Evolutionary conservation across 2,797 vertebrate species (phyloP).

Genomic region (Enteromius afrohamiltoni): DNA sequence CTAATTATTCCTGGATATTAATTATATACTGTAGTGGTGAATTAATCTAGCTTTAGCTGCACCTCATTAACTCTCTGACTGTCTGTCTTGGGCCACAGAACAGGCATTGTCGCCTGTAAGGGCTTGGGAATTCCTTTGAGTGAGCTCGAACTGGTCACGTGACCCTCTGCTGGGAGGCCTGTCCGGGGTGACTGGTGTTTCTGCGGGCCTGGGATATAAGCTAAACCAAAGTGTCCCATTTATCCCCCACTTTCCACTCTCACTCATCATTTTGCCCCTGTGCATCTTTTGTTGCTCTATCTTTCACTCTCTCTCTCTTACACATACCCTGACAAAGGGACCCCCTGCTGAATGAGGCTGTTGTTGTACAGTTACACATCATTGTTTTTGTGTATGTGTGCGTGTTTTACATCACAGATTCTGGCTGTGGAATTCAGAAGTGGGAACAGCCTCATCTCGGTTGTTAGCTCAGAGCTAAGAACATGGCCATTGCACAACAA

Average conservation of each 20-base stretch:
- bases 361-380: conserved; percentile 54
- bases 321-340: conserved; percentile 27
- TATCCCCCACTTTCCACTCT: conserved; percentile 11
- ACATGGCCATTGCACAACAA: background rate
- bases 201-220: conserved; percentile 31
- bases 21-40: conserved; percentile 70
- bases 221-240: conserved; percentile 27
- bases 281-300: conserved; percentile 22
- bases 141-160: conserved; percentile 70
- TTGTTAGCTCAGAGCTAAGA: conserved; percentile 8
- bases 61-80: conserved; percentile 81
- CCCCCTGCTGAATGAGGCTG: conserved; percentile 50
- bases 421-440: conserved; percentile 43
- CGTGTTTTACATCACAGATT: conserved; percentile 28
- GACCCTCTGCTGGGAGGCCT: conserved; percentile 46
- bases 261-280: conserved; percentile 14
- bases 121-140: conserved; percentile 77
- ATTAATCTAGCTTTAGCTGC: conserved; percentile 70
- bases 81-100: conserved; percentile 69
- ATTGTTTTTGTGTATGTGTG: conserved; percentile 21
- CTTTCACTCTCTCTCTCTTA: conserved; percentile 7
- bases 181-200: conserved; percentile 17
- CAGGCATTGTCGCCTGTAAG: conserved; percentile 76
- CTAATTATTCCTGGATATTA: conserved; percentile 55
- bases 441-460: conserved; percentile 35